Conservation (phyloP, 2,888 invertebrate genomes). For the Seira sanloemensis region DNA sequence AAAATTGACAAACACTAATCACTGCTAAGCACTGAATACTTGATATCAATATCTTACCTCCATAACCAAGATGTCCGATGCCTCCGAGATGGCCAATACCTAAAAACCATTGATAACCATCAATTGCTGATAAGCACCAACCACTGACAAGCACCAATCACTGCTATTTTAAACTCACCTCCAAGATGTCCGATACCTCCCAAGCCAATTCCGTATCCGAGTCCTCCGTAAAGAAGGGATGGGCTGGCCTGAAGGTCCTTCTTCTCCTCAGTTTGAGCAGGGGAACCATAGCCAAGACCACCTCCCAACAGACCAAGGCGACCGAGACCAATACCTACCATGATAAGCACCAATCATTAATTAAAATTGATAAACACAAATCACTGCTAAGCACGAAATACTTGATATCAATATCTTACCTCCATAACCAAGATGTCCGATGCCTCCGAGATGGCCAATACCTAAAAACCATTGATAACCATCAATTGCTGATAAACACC, state of each 20-base stretch:
- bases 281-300: no score
- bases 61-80: neutral
- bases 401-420: no score
- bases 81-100: constrained; percentile 6
- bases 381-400: no score
- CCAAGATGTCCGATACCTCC: no score
- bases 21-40: no score
- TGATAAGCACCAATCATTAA: no score
- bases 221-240: constrained; percentile 18
- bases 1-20: no score
- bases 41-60: no score
- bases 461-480: neutral
- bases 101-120: neutral
- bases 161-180: neutral
- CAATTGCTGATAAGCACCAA: neutral
- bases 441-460: constrained; percentile 7
- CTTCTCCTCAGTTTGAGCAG: constrained; percentile 32
- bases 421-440: neutral
- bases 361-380: no score
- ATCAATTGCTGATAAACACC: neutral
- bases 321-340: neutral
- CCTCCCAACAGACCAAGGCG: neutral
- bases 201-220: no score
- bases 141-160: neutral
- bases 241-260: constrained; percentile 46